Percentiles rank a stretch among this genome's conserved stretches.
Conservation (phyloP, 1,140 invertebrate genomes). For the Conopomorpha cramerella region DNA sequence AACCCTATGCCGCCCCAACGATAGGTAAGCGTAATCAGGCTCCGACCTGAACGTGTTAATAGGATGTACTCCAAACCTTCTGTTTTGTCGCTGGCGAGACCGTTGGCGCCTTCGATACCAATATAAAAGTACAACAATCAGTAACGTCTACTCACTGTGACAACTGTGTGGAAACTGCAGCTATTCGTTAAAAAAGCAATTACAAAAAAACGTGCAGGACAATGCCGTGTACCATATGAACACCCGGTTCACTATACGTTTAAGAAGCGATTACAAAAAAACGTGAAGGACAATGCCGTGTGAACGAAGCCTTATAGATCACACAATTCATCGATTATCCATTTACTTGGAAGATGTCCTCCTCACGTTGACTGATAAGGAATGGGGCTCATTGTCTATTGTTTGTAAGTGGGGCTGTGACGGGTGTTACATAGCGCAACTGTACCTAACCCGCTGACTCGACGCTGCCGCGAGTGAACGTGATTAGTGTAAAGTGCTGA, state of each 20-base stretch:
- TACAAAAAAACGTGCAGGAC: neutral
- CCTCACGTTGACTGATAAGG: too few species aligned
- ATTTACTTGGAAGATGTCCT: too few species aligned
- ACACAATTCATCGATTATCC: too few species aligned
- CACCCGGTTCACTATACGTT: neutral
- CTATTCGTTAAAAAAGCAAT: neutral
- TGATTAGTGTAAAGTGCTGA: too few species aligned
- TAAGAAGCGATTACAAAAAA: neutral
- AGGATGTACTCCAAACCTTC: constrained; percentile 18
- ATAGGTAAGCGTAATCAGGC: too few species aligned
- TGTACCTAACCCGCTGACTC: too few species aligned
- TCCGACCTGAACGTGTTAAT: too few species aligned
- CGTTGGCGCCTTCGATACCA: constrained; percentile 13
- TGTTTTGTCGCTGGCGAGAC: constrained; percentile 13
- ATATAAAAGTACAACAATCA: constrained; percentile 19
- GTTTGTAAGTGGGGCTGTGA: too few species aligned
- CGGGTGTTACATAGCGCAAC: too few species aligned
- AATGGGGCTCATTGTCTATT: too few species aligned
- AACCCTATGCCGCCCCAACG: too few species aligned
- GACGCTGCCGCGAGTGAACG: too few species aligned
- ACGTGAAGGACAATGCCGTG: constrained; percentile 2
- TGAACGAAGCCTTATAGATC: constrained; percentile 1
- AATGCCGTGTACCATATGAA: neutral
- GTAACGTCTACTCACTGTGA: constrained; percentile 3
- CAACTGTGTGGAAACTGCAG: constrained; percentile 3